Conservation (phyloP, 2,888 invertebrate species). For the Sphecodes monilicornis region DNA sequence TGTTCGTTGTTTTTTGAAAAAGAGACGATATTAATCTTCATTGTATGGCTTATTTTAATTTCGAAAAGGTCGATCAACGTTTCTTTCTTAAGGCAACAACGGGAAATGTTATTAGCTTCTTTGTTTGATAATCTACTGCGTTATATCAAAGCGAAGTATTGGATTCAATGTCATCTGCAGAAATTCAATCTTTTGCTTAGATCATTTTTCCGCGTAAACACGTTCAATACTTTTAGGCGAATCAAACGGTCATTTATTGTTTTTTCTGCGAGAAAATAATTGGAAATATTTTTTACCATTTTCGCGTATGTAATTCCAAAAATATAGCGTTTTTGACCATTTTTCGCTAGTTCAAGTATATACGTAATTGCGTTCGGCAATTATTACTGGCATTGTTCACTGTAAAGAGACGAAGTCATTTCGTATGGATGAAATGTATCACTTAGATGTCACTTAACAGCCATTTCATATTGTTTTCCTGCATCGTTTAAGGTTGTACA, state of each 20-base stretch:
- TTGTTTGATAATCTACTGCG: slow-evolving; percentile 13
- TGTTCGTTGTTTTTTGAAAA: background rate
- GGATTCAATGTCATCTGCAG: background rate
- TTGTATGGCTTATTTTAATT: background rate
- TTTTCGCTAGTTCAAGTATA: background rate
- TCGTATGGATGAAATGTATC: background rate
- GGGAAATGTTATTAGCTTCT: background rate
- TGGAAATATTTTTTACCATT: background rate
- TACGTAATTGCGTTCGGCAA: background rate
- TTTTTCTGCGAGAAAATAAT: background rate
- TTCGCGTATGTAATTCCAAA: background rate
- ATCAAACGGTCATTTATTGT: background rate
- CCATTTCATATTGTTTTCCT: background rate
- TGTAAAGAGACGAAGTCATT: background rate
- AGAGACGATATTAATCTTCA: background rate
- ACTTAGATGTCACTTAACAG: background rate
- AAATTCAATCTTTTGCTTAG: background rate
- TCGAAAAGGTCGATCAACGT: background rate
- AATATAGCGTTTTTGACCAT: background rate
- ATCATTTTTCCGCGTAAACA: background rate
- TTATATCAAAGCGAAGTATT: background rate
- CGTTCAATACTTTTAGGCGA: no score
- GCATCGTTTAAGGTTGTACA: background rate
- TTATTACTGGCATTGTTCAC: background rate
- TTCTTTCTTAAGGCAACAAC: background rate